phyloP scores from a whole-genome alignment of 2,797 vertebrate genomes.

The Bryconaethiops microstoma region DNA sequence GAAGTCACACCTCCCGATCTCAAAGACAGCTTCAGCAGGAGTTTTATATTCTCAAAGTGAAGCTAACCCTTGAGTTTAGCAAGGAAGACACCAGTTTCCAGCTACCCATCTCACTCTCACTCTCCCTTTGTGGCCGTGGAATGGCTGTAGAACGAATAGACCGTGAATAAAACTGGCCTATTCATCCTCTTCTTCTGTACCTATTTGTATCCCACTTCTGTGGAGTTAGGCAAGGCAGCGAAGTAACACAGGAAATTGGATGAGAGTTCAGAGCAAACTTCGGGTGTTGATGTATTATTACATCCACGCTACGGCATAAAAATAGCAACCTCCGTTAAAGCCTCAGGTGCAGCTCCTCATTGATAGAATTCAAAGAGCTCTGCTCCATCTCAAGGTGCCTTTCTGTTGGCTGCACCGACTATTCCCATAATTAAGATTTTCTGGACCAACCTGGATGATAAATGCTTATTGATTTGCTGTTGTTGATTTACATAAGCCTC shows the following conservation, averaged over 20 bases:
- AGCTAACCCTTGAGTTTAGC: conserved; percentile 19
- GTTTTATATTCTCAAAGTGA: conserved; percentile 21
- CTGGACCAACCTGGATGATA: conserved; percentile 41
- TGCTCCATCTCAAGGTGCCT: conserved; percentile 14
- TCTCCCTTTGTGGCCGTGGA: background rate
- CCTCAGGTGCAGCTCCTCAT: conserved; percentile 35
- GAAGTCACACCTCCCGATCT: conserved; percentile 30
- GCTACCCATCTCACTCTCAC: conserved; percentile 5
- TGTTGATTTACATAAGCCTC: conserved; percentile 55
- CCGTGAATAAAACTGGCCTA: conserved; percentile 20
- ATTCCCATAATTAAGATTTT: conserved; percentile 53
- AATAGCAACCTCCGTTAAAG: conserved; percentile 27
- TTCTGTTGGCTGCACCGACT: conserved; percentile 23
- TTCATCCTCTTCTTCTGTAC: conserved; percentile 18
- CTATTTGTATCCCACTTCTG: conserved; percentile 5
- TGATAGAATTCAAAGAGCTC: conserved; percentile 10
- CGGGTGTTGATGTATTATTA: conserved; percentile 30
- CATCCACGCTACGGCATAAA: conserved; percentile 37
- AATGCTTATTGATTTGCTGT: conserved; percentile 56
- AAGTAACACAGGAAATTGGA: conserved; percentile 14
- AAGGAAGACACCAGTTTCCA: conserved; percentile 18
- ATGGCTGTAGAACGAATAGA: background rate
- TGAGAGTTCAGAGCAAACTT: conserved; percentile 20
- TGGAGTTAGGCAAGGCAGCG: background rate
- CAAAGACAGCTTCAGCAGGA: conserved; percentile 1